Base-by-base conservation (phyloP, 64 coral and sea anemone species). In the Orbicella faveolata region DNA sequence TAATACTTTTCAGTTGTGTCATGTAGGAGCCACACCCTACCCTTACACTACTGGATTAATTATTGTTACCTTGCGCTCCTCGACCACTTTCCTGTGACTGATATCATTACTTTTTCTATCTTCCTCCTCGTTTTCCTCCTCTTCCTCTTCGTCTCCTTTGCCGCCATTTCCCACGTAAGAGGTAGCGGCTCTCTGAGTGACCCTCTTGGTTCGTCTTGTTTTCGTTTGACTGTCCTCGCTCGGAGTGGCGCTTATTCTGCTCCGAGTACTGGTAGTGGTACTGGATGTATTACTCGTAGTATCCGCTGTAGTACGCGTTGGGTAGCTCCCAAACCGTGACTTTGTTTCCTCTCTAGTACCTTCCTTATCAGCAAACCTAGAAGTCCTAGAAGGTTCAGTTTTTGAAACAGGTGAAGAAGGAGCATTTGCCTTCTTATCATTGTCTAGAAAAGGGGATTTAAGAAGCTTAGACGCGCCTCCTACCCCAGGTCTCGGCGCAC, bases 51-150 rank as follows among this genome's bases (percentile, higher is more conserved):
- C 67, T 33, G 20, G 21, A 33, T 70, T 23, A 15, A 26, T 18
- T 59, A 59, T 0, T 54, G 19, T 85, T 85, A 85, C 82, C 82
- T 85, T 85, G 21, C 63, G 82, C 33, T 85, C 36, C 20, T 85
- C 39, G 12, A 52, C 65, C 51, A 64, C 82, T 39, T 30, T 85
- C 10, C 65, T 51, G 41, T 85, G 65, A 70, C 9, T 52, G 36
- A 85, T 41, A 88, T 92, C 90, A 37, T 92, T 92, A 3, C 83
- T 87, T 63, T 92, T 92, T 54, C 66, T 63, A 41, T 77, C 57
- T 64, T 62, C 73, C 52, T 63, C 87, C 15, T 87, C 76, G 3
- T 80, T 75, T 48, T 48, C 44, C 18, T 92, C 59, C 65, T 87
- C 82, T 35, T 76, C 74, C 21, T 92, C 83, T 21, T 63, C 59